A percentile compares a stretch with the other conserved stretches of the same genome.
These are phyloP conservation scores for Trachymyrmex cornetzi DNA, from an alignment of 1,140 invertebrate species.

Conservation along the genomic window DNA sequence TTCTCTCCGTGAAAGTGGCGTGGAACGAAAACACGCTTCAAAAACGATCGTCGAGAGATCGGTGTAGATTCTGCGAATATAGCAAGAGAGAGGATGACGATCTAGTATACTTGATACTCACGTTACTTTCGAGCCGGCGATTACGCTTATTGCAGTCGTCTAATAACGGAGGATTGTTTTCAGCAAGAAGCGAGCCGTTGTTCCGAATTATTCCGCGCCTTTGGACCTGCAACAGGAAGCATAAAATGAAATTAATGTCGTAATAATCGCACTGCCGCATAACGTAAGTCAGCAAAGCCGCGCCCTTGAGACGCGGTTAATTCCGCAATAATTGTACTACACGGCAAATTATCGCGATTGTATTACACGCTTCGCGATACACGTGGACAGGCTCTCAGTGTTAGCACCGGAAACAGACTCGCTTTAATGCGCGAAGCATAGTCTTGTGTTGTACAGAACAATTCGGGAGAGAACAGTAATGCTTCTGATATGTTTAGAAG, in stretches of 20 bases:
- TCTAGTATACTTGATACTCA: conserved; percentile 65
- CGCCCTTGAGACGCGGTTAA: conserved; percentile 65
- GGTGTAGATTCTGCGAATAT: neutral
- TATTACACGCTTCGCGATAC: conserved; percentile 48
- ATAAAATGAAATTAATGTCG: conserved; percentile 76
- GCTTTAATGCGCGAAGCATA: neutral
- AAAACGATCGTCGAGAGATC: conserved; percentile 44
- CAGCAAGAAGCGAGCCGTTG: conserved; percentile 64
- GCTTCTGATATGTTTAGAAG: neutral
- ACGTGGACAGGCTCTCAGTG: neutral
- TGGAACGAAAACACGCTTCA: conserved; percentile 34
- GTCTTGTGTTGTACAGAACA: neutral
- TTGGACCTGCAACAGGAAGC: conserved; percentile 72
- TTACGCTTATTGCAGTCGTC: conserved; percentile 67
- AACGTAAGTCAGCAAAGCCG: conserved; percentile 65
- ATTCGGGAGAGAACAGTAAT: neutral
- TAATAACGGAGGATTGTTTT: conserved; percentile 73
- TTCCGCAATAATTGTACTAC: conserved; percentile 75
- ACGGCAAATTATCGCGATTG: conserved; percentile 66
- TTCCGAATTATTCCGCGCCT: conserved; percentile 71
- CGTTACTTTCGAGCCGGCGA: conserved; percentile 59
- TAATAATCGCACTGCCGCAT: conserved; percentile 69
- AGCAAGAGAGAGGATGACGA: conserved; percentile 23
- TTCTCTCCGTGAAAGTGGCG: neutral
- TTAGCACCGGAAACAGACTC: neutral